Evolutionary conservation across 37 sponge, comb jelly and placozoan genomes (phyloP).

Genomic region (Cladorhizidae sp.): DNA sequence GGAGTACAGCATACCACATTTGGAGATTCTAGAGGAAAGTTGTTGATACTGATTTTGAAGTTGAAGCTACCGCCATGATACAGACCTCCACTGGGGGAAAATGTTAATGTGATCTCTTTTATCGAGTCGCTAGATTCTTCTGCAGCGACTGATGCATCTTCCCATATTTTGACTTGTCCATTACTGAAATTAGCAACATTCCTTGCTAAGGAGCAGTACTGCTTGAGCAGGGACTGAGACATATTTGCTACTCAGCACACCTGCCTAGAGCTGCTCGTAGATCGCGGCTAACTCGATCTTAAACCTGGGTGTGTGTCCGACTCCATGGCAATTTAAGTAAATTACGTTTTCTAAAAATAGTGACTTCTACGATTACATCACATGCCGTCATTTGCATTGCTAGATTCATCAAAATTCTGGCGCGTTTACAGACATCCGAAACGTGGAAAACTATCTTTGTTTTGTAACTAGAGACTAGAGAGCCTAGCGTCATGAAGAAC

Average conservation of each 20-base stretch:
- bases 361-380: too few relatives aligned
- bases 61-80: slow-evolving; percentile 55
- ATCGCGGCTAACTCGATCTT: too few relatives aligned
- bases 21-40: slow-evolving; percentile 52
- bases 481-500: too few relatives aligned
- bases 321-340: too few relatives aligned
- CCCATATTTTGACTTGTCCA: slow-evolving; percentile 33
- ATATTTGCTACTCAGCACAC: neutral
- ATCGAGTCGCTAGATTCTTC: slow-evolving; percentile 10
- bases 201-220: slow-evolving; percentile 32
- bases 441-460: too few relatives aligned
- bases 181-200: slow-evolving; percentile 38
- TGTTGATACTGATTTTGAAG: slow-evolving; percentile 51
- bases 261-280: too few relatives aligned
- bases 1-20: slow-evolving; percentile 39
- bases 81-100: slow-evolving; percentile 39
- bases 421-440: too few relatives aligned
- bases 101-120: slow-evolving; percentile 7
- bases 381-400: too few relatives aligned
- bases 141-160: neutral
- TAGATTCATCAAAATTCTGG: too few relatives aligned
- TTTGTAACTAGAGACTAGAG: too few relatives aligned
- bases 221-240: slow-evolving; percentile 31
- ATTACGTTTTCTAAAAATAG: too few relatives aligned
- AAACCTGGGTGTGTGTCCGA: too few relatives aligned